These are phyloP conservation scores for Camelus dromedarius DNA, from an alignment of 2,113 vertebrate species.

Conservation along the genomic window DNA sequence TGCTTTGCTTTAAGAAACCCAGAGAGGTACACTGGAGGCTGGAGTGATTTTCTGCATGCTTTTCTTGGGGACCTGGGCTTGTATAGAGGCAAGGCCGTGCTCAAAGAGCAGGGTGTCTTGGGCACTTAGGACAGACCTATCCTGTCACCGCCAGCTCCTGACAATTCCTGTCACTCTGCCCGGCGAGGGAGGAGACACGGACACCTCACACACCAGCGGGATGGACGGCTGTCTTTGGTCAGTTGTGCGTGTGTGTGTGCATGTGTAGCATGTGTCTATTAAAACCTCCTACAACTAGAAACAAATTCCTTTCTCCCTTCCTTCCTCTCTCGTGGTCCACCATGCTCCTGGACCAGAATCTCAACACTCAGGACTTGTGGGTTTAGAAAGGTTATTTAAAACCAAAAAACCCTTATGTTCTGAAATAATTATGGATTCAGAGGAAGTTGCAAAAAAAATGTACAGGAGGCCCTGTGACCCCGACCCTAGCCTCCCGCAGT, in stretches of 20 bases:
- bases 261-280: not conserved
- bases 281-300: not conserved
- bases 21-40: not conserved
- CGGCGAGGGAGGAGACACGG: accelerated
- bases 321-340: not conserved
- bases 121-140: not conserved
- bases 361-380: not conserved
- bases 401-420: not conserved
- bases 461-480: not conserved
- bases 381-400: not conserved
- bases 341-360: not conserved
- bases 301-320: not conserved
- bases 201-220: not conserved
- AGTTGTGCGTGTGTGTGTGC: not conserved
- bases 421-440: not conserved
- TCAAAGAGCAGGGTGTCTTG: not conserved
- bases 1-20: not conserved
- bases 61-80: not conserved
- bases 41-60: not conserved
- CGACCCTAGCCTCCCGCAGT: not conserved
- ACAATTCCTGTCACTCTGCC: not conserved
- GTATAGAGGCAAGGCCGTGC: not conserved
- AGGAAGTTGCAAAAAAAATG: not conserved
- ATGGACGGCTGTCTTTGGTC: not conserved
- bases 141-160: not conserved